phyloP scores from a whole-genome alignment of 1,140 invertebrate genomes.

The Helicoverpa armigera region DNA sequence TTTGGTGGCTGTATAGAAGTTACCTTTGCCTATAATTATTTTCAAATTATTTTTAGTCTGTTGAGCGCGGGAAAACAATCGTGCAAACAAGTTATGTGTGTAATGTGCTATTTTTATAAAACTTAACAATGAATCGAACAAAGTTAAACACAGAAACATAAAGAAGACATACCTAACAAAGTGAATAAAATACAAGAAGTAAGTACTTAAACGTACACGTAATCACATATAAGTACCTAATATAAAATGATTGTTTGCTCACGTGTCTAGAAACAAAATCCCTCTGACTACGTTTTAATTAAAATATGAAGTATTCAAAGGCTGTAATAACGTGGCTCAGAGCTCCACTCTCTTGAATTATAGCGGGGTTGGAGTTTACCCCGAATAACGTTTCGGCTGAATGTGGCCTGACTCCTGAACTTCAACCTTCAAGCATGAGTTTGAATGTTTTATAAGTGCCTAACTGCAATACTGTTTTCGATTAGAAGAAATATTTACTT shows the following conservation, averaged over 20 bases:
- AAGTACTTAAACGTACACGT: neutral
- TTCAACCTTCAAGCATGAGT: neutral
- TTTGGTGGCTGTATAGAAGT: too few relatives aligned
- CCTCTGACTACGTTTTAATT: conserved; percentile 51
- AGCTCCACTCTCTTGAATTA: conserved; percentile 48
- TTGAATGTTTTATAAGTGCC: neutral
- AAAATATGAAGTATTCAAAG: conserved; percentile 54
- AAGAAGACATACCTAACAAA: too few relatives aligned
- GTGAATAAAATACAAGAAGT: too few relatives aligned
- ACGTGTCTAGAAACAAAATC: conserved; percentile 31
- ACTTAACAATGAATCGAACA: too few relatives aligned
- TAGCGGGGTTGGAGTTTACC: conserved; percentile 36
- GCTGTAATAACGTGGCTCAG: conserved; percentile 50
- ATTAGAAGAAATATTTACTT: too few relatives aligned
- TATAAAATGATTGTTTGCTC: neutral
- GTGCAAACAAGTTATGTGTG: too few relatives aligned
- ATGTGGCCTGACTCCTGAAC: neutral
- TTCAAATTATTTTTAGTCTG: too few relatives aligned
- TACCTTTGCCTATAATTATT: too few relatives aligned
- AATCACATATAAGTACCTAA: conserved; percentile 9
- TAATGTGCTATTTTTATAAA: too few relatives aligned
- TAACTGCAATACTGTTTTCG: too few relatives aligned
- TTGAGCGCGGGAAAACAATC: too few relatives aligned
- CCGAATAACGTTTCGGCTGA: conserved; percentile 29
- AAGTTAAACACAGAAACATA: too few relatives aligned